phyloP scores from a whole-genome alignment of 2,888 invertebrate genomes.

The Tipula unca region DNA sequence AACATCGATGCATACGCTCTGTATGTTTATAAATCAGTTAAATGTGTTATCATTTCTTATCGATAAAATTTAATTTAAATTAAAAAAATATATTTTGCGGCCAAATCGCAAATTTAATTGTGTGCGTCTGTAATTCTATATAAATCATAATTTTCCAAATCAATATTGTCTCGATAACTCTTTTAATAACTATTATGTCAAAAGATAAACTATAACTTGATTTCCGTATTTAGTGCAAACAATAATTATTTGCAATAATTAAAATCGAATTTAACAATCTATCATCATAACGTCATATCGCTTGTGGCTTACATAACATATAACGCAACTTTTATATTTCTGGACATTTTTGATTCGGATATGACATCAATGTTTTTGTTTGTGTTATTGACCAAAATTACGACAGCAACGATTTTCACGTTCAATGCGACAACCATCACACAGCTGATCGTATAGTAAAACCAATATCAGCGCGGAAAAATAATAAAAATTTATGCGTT shows the following conservation, averaged over 20 bases:
- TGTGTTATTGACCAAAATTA: neutral
- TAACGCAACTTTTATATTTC: neutral
- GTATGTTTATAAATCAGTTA: too few relatives aligned
- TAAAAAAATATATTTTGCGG: too few relatives aligned
- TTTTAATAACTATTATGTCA: too few relatives aligned
- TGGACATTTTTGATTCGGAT: neutral
- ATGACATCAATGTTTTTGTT: neutral
- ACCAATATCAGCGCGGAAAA: neutral
- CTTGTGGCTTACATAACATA: neutral
- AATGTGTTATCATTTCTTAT: neutral
- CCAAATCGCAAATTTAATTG: too few relatives aligned
- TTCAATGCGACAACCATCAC: neutral
- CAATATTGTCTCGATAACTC: too few relatives aligned
- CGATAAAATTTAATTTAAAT: too few relatives aligned
- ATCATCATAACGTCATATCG: neutral
- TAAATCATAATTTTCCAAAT: neutral
- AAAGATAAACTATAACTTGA: too few relatives aligned
- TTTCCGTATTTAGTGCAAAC: neutral
- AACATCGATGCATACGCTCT: neutral
- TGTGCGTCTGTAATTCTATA: neutral
- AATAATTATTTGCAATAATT: too few relatives aligned
- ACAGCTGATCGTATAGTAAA: neutral
- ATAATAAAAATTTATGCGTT: neutral
- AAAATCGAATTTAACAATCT: too few relatives aligned
- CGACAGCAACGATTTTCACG: neutral